phyloP scores from a whole-genome alignment of 1,140 invertebrate species.

The Arion vulgaris region DNA sequence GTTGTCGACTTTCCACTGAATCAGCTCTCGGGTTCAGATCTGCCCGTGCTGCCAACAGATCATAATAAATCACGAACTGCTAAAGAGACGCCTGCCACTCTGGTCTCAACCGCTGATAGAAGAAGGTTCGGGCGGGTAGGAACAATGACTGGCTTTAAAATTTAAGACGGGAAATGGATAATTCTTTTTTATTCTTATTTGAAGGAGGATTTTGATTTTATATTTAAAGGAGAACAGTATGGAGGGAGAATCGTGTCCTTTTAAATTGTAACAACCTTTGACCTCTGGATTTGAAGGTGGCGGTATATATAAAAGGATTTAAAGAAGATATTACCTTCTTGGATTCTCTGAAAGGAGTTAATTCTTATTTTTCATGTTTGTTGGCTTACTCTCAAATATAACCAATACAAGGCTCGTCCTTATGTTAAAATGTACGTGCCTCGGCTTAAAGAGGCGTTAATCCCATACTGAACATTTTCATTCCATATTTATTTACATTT shows the following conservation, averaged over 20 bases:
- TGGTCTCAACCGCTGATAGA: constrained; percentile 18
- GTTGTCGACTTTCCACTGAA: constrained; percentile 4
- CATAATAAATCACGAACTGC: constrained; percentile 25
- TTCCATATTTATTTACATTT: too few relatives aligned
- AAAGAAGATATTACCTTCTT: too few relatives aligned
- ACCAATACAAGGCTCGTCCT: too few relatives aligned
- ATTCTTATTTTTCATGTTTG: too few relatives aligned
- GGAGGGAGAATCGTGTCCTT: background rate
- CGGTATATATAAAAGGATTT: background rate
- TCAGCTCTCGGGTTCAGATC: constrained; percentile 23
- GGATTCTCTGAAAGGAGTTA: too few relatives aligned
- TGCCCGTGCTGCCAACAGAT: constrained; percentile 33
- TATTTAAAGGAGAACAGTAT: background rate
- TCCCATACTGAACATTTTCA: too few relatives aligned
- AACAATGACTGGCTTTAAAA: constrained; percentile 25
- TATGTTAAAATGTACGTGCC: too few relatives aligned
- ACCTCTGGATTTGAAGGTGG: background rate
- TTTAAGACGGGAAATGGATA: constrained; percentile 12
- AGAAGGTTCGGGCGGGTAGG: constrained; percentile 2
- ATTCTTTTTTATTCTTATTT: background rate
- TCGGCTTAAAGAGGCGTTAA: too few relatives aligned
- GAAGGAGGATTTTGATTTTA: background rate
- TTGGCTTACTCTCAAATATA: too few relatives aligned
- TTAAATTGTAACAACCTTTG: background rate
- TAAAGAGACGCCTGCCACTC: constrained; percentile 37